Evolutionary conservation across 2,888 invertebrate genomes (phyloP), one percentile per base, ranked within the genome.

Genomic region (Drosophila pseudotalamancana): DNA sequence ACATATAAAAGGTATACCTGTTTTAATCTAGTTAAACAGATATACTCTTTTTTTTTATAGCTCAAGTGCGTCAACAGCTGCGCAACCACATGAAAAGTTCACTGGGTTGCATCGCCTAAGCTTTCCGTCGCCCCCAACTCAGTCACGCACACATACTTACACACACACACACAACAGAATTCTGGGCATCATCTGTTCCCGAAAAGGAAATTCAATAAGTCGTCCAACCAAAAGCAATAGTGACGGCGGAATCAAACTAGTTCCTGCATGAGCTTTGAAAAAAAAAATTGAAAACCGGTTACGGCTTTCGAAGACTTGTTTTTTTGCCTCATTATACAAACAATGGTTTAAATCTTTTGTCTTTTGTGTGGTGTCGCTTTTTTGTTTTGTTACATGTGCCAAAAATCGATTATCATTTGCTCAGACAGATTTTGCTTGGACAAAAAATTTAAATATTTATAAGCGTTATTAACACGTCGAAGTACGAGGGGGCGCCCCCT

Each of bases 111-210:
- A 56, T 0, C 12, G 31, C 21, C 32, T 14, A 12, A 42, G 54
- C 31, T 40, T 35, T 46, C 3, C n/a, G 14, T 37, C 14, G 18
- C 40, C 42, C 31, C 25, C 16, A 54, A 16, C 46, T 42, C 29
- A 43, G 37, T 32, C 34, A n/a, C 11, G 42, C 18, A 51, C 11
- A 14, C 8, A 12, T 27, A 40, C 19, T 0, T 6, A 9, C 21
- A 23, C 27, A 43, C 34, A 45, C 23, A 53, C 9, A 34, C 34
- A 40, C 35, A 31, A 34, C 53, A 68, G 40, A 48, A 79, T 82
- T 79, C 83, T 83, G 64, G 55, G 60, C 82, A 81, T 74, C 85
- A 85, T 85, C 56, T 82, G 85, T 85, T 84, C 85, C 85, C 74
- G 61, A 85, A 81, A 81, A 85, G 85, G 81, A 81, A 85, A 85